Conservation (phyloP, 2,888 invertebrate species). For the Yponomeuta malinellus region DNA sequence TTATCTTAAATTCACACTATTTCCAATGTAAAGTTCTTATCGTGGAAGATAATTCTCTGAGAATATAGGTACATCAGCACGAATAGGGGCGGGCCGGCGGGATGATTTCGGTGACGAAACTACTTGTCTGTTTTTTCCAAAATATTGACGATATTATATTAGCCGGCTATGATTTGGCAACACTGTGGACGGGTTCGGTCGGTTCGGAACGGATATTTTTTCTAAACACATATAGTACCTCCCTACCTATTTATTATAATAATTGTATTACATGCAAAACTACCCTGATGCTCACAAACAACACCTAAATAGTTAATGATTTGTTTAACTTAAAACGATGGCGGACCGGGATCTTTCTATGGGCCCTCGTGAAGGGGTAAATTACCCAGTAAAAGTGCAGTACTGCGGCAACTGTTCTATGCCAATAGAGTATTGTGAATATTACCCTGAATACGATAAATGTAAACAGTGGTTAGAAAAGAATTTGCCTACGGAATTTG, state of each 20-base stretch:
- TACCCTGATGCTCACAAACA: no score
- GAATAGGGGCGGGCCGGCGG: no score
- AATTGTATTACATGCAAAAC: neutral
- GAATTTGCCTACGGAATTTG: constrained; percentile 94
- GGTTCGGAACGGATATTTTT: no score
- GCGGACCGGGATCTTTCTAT: constrained; percentile 75
- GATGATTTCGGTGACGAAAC: no score
- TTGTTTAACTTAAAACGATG: constrained; percentile 44
- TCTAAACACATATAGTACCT: neutral
- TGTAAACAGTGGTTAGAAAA: constrained; percentile 98
- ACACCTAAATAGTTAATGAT: neutral
- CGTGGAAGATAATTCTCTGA: no score
- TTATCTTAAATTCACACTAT: no score
- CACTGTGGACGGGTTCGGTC: no score
- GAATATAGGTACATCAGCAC: no score
- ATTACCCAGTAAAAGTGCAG: constrained; percentile 87
- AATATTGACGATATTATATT: no score
- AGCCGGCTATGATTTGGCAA: no score
- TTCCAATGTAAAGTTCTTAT: no score
- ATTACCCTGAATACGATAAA: constrained; percentile 97
- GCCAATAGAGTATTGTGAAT: constrained; percentile 99
- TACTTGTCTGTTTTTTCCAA: no score
- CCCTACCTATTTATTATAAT: neutral
- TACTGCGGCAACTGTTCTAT: constrained; percentile 97
- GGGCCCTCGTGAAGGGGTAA: constrained; percentile 83